These are phyloP conservation scores for Pilophorus perplexus DNA, from an alignment of 2,888 invertebrate species.

Conservation along the genomic window DNA sequence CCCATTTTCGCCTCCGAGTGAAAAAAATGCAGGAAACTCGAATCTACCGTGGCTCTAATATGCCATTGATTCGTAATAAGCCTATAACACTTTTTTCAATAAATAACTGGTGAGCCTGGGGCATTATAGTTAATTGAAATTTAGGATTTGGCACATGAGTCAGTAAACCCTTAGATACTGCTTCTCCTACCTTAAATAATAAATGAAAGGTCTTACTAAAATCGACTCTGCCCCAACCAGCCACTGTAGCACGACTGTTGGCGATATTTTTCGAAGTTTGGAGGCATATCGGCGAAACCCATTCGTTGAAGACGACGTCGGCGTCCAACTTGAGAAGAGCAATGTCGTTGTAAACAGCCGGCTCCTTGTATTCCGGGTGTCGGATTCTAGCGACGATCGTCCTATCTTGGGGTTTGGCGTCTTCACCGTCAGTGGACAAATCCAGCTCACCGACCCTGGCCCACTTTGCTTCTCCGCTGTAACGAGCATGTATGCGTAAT, in stretches of 20 bases:
- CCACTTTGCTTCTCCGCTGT: slow-evolving; percentile 57
- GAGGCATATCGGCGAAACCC: slow-evolving; percentile 64
- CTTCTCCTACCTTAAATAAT: too few relatives aligned
- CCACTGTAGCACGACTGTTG: slow-evolving; percentile 55
- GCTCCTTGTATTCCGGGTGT: slow-evolving; percentile 61
- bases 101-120: too few relatives aligned
- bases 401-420: slow-evolving; percentile 58
- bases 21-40: too few relatives aligned
- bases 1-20: too few relatives aligned
- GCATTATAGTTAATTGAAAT: too few relatives aligned
- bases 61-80: too few relatives aligned
- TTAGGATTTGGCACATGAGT: too few relatives aligned
- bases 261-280: slow-evolving; percentile 46
- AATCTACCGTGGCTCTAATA: too few relatives aligned
- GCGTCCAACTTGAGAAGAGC: slow-evolving; percentile 60
- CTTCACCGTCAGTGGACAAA: slow-evolving; percentile 56
- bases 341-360: slow-evolving; percentile 63
- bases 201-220: too few relatives aligned
- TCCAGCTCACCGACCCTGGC: slow-evolving; percentile 59
- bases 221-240: slow-evolving; percentile 62
- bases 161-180: too few relatives aligned
- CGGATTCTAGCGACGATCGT: slow-evolving; percentile 54
- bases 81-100: too few relatives aligned
- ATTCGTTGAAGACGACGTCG: slow-evolving; percentile 56
- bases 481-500: slow-evolving; percentile 11